These are phyloP conservation scores for Gymnoscelis rufifasciata DNA, from an alignment of 2,888 invertebrate genomes.

Conservation along the genomic window DNA sequence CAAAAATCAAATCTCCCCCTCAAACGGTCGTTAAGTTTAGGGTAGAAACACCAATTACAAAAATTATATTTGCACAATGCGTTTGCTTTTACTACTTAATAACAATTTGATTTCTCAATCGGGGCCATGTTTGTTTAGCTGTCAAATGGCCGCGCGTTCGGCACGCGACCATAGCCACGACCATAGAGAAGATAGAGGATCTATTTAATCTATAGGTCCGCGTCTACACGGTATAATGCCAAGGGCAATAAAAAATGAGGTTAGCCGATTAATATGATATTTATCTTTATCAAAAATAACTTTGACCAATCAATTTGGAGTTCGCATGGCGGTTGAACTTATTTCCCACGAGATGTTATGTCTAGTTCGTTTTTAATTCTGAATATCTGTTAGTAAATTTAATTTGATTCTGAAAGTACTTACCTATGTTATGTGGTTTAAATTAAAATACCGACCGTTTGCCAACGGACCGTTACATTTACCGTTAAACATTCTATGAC, in stretches of 20 bases:
- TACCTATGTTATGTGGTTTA: too few relatives aligned
- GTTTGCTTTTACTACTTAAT: constrained; percentile 67
- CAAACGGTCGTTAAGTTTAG: constrained; percentile 38
- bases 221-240: constrained; percentile 41
- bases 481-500: too few relatives aligned
- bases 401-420: too few relatives aligned
- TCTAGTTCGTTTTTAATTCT: background rate
- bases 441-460: too few relatives aligned
- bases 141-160: constrained; percentile 63
- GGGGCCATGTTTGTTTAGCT: constrained; percentile 71
- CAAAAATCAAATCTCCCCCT: constrained; percentile 46
- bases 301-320: constrained; percentile 30
- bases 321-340: constrained; percentile 33
- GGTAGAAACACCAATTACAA: constrained; percentile 61
- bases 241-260: constrained; percentile 37
- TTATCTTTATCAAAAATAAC: constrained; percentile 47
- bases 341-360: constrained; percentile 10
- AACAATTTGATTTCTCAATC: constrained; percentile 70
- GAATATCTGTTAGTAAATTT: too few relatives aligned
- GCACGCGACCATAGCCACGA: constrained; percentile 52
- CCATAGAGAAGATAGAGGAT: constrained; percentile 40
- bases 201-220: constrained; percentile 60
- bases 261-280: constrained; percentile 38
- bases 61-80: constrained; percentile 70
- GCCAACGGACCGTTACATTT: too few relatives aligned